These are phyloP conservation scores for Thomomys bottae DNA, from an alignment of 2,113 vertebrate genomes.

Conservation along the genomic window DNA sequence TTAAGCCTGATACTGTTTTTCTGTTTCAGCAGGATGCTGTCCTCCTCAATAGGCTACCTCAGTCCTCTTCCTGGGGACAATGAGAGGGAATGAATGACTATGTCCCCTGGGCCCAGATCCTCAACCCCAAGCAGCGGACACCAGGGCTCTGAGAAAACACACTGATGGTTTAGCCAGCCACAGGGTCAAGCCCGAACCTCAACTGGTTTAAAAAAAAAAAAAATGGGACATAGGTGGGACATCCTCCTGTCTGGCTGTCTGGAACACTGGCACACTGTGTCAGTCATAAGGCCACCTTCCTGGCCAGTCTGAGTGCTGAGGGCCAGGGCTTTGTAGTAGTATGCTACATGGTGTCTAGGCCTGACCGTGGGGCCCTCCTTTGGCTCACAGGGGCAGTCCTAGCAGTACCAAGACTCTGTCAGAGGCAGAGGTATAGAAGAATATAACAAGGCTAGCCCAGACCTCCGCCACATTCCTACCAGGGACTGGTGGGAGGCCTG, in stretches of 20 bases:
- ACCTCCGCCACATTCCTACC: slow-evolving; percentile 87
- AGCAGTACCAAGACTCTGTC: not conserved
- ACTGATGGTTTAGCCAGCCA: not conserved
- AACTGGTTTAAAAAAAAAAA: not conserved
- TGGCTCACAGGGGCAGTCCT: not conserved
- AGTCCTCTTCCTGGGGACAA: not conserved
- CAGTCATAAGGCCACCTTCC: not conserved
- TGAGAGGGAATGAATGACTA: not conserved
- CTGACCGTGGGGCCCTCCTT: not conserved
- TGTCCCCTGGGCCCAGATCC: not conserved
- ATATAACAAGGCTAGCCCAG: not conserved
- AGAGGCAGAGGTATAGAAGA: not conserved
- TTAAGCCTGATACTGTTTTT: not conserved
- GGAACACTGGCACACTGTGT: not conserved
- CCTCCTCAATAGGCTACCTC: not conserved
- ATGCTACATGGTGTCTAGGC: not conserved
- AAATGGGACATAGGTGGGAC: no score
- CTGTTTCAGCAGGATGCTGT: not conserved
- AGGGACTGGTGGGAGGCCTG: slow-evolving; percentile 95
- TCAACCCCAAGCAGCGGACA: not conserved
- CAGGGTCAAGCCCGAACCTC: not conserved
- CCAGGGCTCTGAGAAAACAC: not conserved
- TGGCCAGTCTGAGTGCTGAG: not conserved
- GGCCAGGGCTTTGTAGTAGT: not conserved
- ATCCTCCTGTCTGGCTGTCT: not conserved